These are phyloP conservation scores for Ganaspis brasiliensis DNA, from an alignment of 2,888 invertebrate species.

Conservation along the genomic window DNA sequence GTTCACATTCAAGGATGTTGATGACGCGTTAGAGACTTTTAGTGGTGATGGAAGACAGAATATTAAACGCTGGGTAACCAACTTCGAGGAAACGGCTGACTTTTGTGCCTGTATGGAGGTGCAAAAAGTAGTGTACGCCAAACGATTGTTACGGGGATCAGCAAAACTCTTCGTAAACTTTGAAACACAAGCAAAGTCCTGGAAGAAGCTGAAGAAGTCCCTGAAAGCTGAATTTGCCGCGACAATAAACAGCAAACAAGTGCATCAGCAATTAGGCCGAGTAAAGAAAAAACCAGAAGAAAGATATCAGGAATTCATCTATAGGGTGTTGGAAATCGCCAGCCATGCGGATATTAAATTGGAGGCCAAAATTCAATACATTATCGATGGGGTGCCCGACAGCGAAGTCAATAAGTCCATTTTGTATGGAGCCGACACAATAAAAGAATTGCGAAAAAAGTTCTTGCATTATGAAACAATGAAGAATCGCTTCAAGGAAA, in stretches of 20 bases:
- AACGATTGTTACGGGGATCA: constrained; percentile 54
- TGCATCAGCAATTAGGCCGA: constrained; percentile 25
- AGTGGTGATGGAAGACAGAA: constrained; percentile 56
- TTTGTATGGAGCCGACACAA: constrained; percentile 30
- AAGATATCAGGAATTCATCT: constrained; percentile 56
- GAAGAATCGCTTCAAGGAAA: too few relatives aligned
- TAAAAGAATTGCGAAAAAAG: constrained; percentile 45
- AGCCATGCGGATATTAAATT: too few relatives aligned
- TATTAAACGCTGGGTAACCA: constrained; percentile 57
- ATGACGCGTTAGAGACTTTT: constrained; percentile 16
- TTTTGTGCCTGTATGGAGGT: constrained; percentile 57
- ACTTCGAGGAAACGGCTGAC: constrained; percentile 59
- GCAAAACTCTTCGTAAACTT: constrained; percentile 59
- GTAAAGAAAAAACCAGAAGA: constrained; percentile 48
- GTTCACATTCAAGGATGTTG: constrained; percentile 36
- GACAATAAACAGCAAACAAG: constrained; percentile 45
- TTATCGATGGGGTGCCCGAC: not conserved
- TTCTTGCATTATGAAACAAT: constrained; percentile 3
- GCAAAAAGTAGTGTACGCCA: constrained; percentile 59
- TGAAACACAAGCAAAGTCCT: constrained; percentile 47
- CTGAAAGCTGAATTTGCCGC: constrained; percentile 50
- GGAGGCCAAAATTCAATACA: too few relatives aligned
- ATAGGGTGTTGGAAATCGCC: constrained; percentile 50
- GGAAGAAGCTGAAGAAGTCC: constrained; percentile 51
- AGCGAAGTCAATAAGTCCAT: constrained; percentile 46